These are phyloP conservation scores for Drosophila kokeensis DNA, from an alignment of 2,888 invertebrate species.

Conservation along the genomic window DNA sequence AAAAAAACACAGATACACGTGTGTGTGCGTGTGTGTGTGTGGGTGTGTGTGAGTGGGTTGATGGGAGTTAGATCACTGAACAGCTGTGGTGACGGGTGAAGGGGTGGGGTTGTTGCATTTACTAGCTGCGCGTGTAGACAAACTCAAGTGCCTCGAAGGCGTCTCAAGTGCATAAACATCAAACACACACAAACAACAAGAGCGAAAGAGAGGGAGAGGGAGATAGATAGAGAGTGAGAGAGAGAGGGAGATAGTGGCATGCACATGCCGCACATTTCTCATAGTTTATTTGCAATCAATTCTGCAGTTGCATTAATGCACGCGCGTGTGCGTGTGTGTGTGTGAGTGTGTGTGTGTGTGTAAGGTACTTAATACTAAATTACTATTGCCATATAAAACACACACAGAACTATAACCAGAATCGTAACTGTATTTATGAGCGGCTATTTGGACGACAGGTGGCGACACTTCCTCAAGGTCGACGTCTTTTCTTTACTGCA, in stretches of 20 bases:
- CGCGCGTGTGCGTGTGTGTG: neutral
- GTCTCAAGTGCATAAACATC: conserved; percentile 70
- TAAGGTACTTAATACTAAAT: conserved; percentile 10
- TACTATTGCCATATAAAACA: neutral
- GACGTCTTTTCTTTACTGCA: conserved; percentile 12
- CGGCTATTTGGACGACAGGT: conserved; percentile 17
- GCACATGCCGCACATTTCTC: conserved; percentile 54
- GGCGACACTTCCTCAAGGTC: conserved; percentile 24
- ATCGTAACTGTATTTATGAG: conserved; percentile 20
- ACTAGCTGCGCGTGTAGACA: conserved; percentile 67
- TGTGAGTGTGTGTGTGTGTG: neutral
- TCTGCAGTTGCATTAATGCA: conserved; percentile 30
- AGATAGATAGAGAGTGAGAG: neutral
- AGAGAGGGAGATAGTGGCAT: conserved; percentile 5
- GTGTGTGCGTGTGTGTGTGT: conserved; percentile 32
- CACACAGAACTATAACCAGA: neutral
- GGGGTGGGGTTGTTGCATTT: conserved; percentile 30
- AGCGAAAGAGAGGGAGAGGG: neutral
- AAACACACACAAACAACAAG: conserved; percentile 7
- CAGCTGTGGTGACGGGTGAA: neutral
- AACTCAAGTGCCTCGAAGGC: conserved; percentile 61
- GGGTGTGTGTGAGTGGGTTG: conserved; percentile 17
- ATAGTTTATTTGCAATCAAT: conserved; percentile 52
- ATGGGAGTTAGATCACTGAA: conserved; percentile 13
- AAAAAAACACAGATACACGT: conserved; percentile 55